Percentiles rank a stretch among this genome's conserved stretches.
phyloP scores from a whole-genome alignment of 1,140 invertebrate genomes.

The Lasioglossum albipes region DNA sequence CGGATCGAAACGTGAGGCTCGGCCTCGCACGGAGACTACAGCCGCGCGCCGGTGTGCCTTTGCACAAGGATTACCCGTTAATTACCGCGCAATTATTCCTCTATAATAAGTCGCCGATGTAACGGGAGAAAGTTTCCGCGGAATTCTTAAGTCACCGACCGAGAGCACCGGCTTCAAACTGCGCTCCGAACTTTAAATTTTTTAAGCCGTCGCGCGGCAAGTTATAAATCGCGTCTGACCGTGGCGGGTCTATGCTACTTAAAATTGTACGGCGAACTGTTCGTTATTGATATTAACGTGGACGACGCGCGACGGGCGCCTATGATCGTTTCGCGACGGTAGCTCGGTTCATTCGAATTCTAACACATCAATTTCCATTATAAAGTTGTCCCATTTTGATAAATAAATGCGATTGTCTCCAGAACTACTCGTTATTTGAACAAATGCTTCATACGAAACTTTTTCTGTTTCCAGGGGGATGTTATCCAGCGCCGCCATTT shows the following conservation, averaged over 20 bases:
- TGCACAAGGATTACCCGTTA: slow-evolving; percentile 17
- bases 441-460: too few species aligned
- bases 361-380: too few species aligned
- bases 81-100: slow-evolving; percentile 40
- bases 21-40: background rate
- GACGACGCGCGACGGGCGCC: too few species aligned
- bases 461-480: too few species aligned
- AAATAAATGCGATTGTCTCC: too few species aligned
- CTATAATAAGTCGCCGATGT: background rate
- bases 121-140: background rate
- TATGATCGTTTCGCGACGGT: too few species aligned
- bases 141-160: slow-evolving; percentile 18
- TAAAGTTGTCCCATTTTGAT: too few species aligned
- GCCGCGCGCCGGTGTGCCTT: background rate
- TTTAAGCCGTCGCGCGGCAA: background rate
- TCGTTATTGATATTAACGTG: background rate
- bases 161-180: background rate
- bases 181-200: background rate
- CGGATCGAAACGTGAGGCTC: background rate
- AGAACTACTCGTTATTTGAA: too few species aligned
- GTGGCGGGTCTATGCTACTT: background rate
- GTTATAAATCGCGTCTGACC: background rate
- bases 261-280: background rate
- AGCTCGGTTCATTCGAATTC: too few species aligned
- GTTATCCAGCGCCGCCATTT: too few species aligned